Base-by-base conservation (phyloP, 2,888 invertebrate genomes). In the Panzeria rudis region DNA sequence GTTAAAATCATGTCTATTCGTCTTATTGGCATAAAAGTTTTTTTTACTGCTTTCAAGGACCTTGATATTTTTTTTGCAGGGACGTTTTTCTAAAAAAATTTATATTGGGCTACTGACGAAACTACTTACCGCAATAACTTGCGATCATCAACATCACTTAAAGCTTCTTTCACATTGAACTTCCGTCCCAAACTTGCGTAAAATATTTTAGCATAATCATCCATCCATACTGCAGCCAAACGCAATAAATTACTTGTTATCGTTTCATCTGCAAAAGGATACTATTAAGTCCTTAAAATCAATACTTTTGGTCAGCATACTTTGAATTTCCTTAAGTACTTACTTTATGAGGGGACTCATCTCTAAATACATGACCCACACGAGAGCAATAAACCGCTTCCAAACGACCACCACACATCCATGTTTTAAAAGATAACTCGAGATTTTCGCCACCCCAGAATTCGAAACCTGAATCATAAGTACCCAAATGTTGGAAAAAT, bases 361-460 rank as follows among this genome's bases (percentile, higher is more conserved):
- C 99, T 87, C 99, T 95, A 94, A 99, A 99, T 91, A 99, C 99
- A 93, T 99, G 99, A 6, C 99, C 99, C 54, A 99, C 99, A 93
- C 99, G 99, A 6, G 98, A 99, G 92, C 99, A 99, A 15, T 15
- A 1, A 99, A 99, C 29, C 99, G 96, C 99, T 93, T 99, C 99
- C 87, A 99, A 93, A 0, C 97, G 97, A 56, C 99, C 99, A 77
- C 99, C 99, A 91, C 99, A 99, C 99, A 99, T 99, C 99, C 99
- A 99, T 8, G 98, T 98, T 94, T 99, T 99, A 93, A 99, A 99
- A 0, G 99, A 99, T 25, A 99, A 93, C 93, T 99, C 99, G 86
- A 99, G 94, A 93, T 99, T 99, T 93, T 99, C 98, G 56, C 99
- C 98, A 85, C 99, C 99, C 99, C 99, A 99, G 89, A 99, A 99